Evolutionary conservation across 2,888 invertebrate genomes (phyloP).

Genomic region (Drosophila recens): DNA sequence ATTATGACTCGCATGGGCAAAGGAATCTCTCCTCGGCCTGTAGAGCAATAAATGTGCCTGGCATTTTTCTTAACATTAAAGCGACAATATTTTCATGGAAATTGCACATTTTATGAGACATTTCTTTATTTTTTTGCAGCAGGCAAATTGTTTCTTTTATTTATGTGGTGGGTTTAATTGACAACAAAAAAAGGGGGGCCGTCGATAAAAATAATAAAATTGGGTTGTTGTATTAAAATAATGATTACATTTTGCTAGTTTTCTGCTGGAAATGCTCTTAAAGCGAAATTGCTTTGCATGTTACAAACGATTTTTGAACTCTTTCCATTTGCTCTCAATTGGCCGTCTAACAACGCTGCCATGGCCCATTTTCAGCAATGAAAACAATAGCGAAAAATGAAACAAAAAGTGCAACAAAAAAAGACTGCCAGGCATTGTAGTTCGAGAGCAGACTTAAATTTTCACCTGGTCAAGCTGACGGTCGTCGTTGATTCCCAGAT

Average conservation of each 20-base stretch:
- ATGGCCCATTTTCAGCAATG: background rate
- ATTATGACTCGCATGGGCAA: conserved; percentile 63
- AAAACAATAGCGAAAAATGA: conserved; percentile 30
- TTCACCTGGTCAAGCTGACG: conserved; percentile 52
- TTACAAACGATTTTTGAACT: conserved; percentile 11
- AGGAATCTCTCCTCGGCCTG: conserved; percentile 24
- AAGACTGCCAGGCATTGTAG: conserved; percentile 23
- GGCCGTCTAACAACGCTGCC: conserved; percentile 13
- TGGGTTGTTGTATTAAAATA: conserved; percentile 27
- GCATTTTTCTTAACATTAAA: conserved; percentile 71
- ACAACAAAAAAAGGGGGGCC: conserved; percentile 21
- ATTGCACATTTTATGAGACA: conserved; percentile 64
- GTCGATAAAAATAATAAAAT: conserved; percentile 64
- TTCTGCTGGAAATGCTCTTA: background rate
- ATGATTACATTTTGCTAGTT: conserved; percentile 2
- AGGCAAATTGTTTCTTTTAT: conserved; percentile 64
- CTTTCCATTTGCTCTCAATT: conserved; percentile 24
- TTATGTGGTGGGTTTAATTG: conserved; percentile 73
- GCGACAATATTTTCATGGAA: conserved; percentile 73
- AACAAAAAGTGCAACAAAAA: background rate
- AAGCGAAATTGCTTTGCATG: conserved; percentile 1
- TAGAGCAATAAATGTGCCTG: conserved; percentile 62
- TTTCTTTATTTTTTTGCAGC: conserved; percentile 32
- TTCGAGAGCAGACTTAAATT: conserved; percentile 47
- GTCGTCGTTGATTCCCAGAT: conserved; percentile 55